phyloP scores from a whole-genome alignment of 1,140 invertebrate species.

The Coenobita brevimanus region DNA sequence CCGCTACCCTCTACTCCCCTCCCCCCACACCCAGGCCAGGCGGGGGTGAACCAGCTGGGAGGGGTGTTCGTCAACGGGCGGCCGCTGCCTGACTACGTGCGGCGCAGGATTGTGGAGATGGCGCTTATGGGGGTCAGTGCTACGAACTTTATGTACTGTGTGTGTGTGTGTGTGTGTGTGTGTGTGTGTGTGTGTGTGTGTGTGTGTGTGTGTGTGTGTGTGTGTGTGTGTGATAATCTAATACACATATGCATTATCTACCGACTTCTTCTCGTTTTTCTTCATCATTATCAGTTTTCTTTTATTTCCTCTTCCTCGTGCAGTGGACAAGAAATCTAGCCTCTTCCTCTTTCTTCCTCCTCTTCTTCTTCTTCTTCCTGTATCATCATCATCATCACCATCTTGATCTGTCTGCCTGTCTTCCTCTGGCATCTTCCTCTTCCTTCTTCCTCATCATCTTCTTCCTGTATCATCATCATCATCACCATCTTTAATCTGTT shows the following conservation, averaged over 20 bases:
- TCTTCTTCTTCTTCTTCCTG: background rate
- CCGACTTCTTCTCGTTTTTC: too few species aligned
- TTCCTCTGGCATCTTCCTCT: background rate
- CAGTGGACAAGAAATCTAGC: background rate
- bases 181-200: background rate
- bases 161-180: background rate
- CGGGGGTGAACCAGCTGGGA: constrained; percentile 37
- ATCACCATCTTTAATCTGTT: background rate
- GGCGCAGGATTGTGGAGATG: constrained; percentile 41
- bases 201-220: background rate
- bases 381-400: background rate
- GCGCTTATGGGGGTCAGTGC: constrained; percentile 16
- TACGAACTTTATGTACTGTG: too few species aligned
- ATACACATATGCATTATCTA: too few species aligned
- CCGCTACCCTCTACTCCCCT: too few species aligned
- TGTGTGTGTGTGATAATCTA: too few species aligned
- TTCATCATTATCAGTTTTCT: too few species aligned
- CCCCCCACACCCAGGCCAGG: constrained; percentile 21
- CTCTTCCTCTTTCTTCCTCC: background rate
- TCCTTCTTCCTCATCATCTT: background rate
- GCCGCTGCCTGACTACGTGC: constrained; percentile 28
- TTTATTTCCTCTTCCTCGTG: background rate
- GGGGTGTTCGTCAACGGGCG: constrained; percentile 45
- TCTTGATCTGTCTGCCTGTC: background rate
- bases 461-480: background rate